Evolutionary conservation across 2,797 vertebrate species (phyloP).

Genomic region (Schizothorax lantsangensis): DNA sequence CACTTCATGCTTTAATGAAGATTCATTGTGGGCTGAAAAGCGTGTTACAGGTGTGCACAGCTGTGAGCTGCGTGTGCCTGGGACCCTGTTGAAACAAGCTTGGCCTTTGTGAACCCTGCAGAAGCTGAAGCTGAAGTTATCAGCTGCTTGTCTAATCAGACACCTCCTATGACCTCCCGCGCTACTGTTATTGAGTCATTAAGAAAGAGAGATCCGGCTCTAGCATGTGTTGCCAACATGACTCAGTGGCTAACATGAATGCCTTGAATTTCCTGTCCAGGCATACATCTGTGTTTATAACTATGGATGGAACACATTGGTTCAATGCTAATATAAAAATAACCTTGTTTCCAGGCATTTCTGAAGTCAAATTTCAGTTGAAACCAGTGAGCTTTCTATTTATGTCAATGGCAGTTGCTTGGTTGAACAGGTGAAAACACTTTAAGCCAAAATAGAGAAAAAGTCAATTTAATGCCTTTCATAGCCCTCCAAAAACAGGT

Average conservation of each 20-base stretch:
- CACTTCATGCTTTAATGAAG: slow-evolving; percentile 15
- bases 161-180: slow-evolving; percentile 50
- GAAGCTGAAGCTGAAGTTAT: slow-evolving; percentile 22
- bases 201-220: neutral
- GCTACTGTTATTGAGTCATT: slow-evolving; percentile 30
- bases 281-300: slow-evolving; percentile 13
- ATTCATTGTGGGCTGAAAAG: slow-evolving; percentile 16
- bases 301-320: neutral
- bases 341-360: neutral
- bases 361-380: neutral
- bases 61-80: slow-evolving; percentile 20
- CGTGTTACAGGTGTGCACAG: slow-evolving; percentile 12
- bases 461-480: neutral
- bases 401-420: neutral
- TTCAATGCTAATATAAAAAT: neutral
- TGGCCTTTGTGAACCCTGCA: slow-evolving; percentile 25
- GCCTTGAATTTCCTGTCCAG: slow-evolving; percentile 65
- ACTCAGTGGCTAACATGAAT: slow-evolving; percentile 22
- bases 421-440: neutral
- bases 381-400: neutral
- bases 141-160: slow-evolving; percentile 58
- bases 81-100: slow-evolving; percentile 35
- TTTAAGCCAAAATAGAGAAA: neutral
- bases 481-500: neutral
- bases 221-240: slow-evolving; percentile 26